Evolutionary conservation across 2,797 vertebrate genomes (phyloP), one percentile per base, ranked within the genome.

Genomic region (Xenops minutus): DNA sequence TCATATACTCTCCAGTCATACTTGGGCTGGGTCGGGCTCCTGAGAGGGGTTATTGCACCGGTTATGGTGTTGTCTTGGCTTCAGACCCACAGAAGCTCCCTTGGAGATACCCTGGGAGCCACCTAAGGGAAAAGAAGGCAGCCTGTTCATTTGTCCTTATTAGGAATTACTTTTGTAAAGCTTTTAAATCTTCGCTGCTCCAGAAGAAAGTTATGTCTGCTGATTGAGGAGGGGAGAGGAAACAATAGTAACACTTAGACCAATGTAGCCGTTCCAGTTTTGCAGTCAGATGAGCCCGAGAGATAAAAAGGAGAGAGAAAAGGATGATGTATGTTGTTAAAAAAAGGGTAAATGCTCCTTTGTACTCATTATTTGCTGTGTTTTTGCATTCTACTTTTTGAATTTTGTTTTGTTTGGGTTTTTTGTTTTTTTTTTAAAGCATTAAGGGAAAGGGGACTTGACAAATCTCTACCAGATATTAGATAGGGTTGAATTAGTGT

Each of bases 151-250:
- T 76, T 95, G 30, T 74, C 59, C 84, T 92, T 93, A 82, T 85
- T 67, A 91, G 81, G 64, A 92, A 59, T 76, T 76, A 63, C 66
- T 89, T 89, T 66, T 59, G 15, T 30, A 79, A 77, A 82, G 37
- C 63, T 79, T 5, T 4, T 73, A 55, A 92, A 87, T 52, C 64
- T 87, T 94, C 6, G 2, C 20, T 92, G 75, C 75, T 92, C 32
- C 34, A 59, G 71, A 94, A 58, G 83, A 63, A 90, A 85, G 51
- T 48, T 79, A 58, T 32, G n/a, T 85, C 67, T 93, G 52, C 83
- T 87, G 83, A 63, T 32, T 63, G 86, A 87, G 46, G 14, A 72
- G 16, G 43, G 41, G 26, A 67, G 71, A 44, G 41, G 30, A 89
- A 92, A 36, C 2, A 12, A 26, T 12, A 49, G 73, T 66, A 71